These are phyloP conservation scores for Vidua chalybeata DNA, from an alignment of 2,113 vertebrate species.

Conservation along the genomic window DNA sequence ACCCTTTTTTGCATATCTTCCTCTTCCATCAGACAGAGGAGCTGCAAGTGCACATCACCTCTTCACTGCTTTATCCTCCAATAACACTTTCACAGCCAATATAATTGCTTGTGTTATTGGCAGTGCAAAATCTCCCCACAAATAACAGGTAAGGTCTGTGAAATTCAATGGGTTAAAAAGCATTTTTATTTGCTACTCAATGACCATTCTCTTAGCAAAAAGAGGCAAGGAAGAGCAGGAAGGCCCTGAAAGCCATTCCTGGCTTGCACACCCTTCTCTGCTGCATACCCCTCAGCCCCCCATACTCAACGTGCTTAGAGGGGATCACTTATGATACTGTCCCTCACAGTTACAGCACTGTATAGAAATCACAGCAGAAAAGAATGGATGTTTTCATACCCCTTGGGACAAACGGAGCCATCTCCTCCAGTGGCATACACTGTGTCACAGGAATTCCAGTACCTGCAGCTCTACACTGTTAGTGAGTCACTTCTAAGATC, in stretches of 20 bases:
- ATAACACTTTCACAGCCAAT: not conserved
- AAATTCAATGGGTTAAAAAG: not conserved
- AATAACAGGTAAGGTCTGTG: not conserved
- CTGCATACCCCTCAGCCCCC: not conserved
- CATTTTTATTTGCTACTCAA: not conserved
- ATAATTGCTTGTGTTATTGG: not conserved
- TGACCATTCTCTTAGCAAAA: not conserved
- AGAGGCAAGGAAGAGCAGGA: not conserved
- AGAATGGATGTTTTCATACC: not conserved
- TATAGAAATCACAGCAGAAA: not conserved
- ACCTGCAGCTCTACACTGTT: not conserved
- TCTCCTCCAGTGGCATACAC: not conserved
- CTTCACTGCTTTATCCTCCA: not conserved
- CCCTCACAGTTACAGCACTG: not conserved
- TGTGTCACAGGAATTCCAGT: not conserved
- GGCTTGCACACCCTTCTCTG: too few relatives aligned
- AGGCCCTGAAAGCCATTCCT: not conserved
- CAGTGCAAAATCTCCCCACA: not conserved
- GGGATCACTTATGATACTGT: fast-evolving
- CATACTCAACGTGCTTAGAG: fast-evolving
- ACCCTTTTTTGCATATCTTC: not conserved
- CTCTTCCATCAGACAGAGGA: not conserved
- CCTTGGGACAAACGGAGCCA: not conserved
- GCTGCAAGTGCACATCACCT: not conserved
- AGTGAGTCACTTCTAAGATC: not conserved